Evolutionary conservation across 2,888 invertebrate species (phyloP), one percentile per base, ranked within the genome.

Genomic region (Biston stratarius): DNA sequence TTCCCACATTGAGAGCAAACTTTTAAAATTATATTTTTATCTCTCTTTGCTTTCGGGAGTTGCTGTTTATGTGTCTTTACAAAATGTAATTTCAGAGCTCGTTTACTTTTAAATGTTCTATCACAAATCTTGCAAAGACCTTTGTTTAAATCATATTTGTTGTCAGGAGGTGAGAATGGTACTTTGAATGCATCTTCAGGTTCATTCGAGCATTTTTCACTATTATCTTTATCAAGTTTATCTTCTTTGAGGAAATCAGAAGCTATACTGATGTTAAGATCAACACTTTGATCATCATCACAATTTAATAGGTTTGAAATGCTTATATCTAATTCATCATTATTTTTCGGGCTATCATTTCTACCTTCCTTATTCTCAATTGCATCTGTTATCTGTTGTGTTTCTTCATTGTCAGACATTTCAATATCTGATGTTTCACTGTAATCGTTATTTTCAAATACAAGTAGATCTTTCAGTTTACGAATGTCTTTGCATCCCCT

Each of bases 71-170:
- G 92, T 0, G 44, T 34, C 57, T 72, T 84, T 0, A 62, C 48
- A 2, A 82, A 79, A 75, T 92, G 92, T 15, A 82, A 73, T 57
- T 83, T 85, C 9, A 92, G 64, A 5, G 80, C 76, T 63, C 57
- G 75, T 0, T 70, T 14, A 33, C 58, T 77, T 8, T 72, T 68
- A 64, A 83, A 91, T 34, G 77, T 76, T 59, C 75, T 87, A 1
- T 86, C 60, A 65, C 92, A 92, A 64, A 85, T 76, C 65, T 86
- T 84, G 62, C 92, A 92, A 40, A 78, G 74, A 10, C 70, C 74
- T 42, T 83, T 83, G 1, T 83, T 79, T 14, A 87, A 62, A 70
- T 87, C 84, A 64, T 81, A 88, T 64, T 79, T 78, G 11, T 77
- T 47, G 44, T 66, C 64, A 0, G 64, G 64, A 8, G 74, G 74